Evolutionary conservation across 2,888 invertebrate genomes (phyloP).

Genomic region (Cataglyphis albicans): DNA sequence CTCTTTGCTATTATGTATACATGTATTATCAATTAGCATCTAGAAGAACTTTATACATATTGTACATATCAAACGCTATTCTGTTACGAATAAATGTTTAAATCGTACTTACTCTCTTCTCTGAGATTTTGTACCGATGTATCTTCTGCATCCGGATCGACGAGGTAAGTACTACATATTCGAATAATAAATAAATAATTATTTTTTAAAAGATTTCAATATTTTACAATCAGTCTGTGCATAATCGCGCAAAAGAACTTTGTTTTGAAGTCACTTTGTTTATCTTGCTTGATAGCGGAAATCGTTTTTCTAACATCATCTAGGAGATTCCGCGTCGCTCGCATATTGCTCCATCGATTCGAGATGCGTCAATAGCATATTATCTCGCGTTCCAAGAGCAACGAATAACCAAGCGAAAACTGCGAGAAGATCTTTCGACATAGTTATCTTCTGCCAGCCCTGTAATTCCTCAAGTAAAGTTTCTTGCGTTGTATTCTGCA

Average conservation of each 20-base stretch:
- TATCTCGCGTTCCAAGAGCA: slow-evolving; percentile 79
- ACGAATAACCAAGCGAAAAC: slow-evolving; percentile 82
- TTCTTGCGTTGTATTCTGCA: slow-evolving; percentile 69
- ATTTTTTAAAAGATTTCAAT: background rate
- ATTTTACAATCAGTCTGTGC: background rate
- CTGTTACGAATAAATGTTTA: slow-evolving; percentile 83
- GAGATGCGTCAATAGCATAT: slow-evolving; percentile 80
- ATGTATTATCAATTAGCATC: slow-evolving; percentile 76
- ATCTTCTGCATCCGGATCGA: background rate
- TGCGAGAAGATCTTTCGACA: slow-evolving; percentile 81
- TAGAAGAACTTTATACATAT: slow-evolving; percentile 82
- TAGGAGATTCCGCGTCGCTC: slow-evolving; percentile 58
- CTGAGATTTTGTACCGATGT: background rate
- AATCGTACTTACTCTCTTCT: slow-evolving; percentile 55
- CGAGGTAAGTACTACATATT: background rate
- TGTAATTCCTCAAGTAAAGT: slow-evolving; percentile 72
- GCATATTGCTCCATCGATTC: slow-evolving; percentile 79
- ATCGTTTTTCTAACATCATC: slow-evolving; percentile 14
- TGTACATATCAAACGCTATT: slow-evolving; percentile 85
- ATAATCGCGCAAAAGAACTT: background rate
- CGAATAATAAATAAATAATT: background rate
- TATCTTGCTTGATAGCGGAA: background rate
- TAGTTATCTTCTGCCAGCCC: slow-evolving; percentile 79
- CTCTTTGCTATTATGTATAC: slow-evolving; percentile 69
- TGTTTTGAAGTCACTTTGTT: too few species aligned